phyloP scores from a whole-genome alignment of 2,113 vertebrate genomes.

The Corythornis vintsioides region DNA sequence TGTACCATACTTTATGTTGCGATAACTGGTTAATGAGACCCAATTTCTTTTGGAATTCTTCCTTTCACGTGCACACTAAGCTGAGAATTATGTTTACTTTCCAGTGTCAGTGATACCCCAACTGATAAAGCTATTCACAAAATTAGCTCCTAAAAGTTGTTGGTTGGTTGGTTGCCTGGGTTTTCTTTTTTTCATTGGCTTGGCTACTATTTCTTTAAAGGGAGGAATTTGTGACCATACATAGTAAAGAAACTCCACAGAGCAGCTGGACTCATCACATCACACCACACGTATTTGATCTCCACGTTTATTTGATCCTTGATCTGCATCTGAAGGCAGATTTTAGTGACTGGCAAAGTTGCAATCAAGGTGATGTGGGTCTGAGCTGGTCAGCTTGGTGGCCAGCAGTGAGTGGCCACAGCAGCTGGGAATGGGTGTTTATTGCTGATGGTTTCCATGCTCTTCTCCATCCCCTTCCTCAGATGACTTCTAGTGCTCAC shows the following conservation, averaged over 20 bases:
- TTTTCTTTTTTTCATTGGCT: neutral
- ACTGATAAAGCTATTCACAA: neutral
- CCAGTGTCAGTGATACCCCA: neutral
- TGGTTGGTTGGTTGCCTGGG: neutral
- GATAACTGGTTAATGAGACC: neutral
- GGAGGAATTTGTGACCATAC: neutral
- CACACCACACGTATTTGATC: neutral
- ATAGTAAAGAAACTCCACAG: neutral
- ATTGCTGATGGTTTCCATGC: neutral
- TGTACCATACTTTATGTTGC: neutral
- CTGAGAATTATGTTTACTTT: neutral
- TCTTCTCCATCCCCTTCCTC: neutral
- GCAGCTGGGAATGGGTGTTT: too few species aligned
- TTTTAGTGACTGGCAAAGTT: neutral
- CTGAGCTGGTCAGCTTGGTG: neutral
- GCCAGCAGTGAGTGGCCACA: neutral
- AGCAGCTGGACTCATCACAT: neutral
- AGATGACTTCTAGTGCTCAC: rapidly evolving
- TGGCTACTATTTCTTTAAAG: neutral
- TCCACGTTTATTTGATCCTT: neutral
- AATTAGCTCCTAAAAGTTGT: neutral
- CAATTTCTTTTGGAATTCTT: neutral
- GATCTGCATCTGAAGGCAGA: neutral
- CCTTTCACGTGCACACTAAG: neutral
- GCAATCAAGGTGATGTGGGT: rapidly evolving